These are phyloP conservation scores for Drosophila kuntzei DNA, from an alignment of 2,888 invertebrate genomes.

Conservation along the genomic window DNA sequence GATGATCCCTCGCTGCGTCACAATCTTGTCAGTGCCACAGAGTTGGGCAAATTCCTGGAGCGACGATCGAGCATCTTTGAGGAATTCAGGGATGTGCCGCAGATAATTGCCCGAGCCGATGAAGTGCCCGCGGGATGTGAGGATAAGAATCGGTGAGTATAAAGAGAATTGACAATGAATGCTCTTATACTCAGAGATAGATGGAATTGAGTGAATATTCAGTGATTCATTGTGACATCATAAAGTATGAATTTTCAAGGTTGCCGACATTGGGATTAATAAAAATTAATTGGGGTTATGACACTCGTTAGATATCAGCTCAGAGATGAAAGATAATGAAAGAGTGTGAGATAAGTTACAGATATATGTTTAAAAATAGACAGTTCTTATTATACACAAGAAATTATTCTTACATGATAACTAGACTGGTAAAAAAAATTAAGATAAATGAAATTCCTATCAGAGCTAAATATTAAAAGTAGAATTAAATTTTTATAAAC, in stretches of 20 bases:
- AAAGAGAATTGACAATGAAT: not conserved
- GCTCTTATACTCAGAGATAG: not conserved
- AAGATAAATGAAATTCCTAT: not conserved
- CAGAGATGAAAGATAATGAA: not conserved
- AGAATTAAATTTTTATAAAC: too few relatives aligned
- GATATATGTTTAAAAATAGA: not conserved
- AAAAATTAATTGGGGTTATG: slow-evolving; percentile 28
- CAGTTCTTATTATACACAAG: slow-evolving; percentile 33
- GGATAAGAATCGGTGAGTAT: slow-evolving; percentile 90
- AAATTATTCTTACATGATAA: not conserved
- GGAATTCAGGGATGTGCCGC: slow-evolving; percentile 93
- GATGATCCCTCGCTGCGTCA: slow-evolving; percentile 93
- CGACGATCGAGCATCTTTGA: slow-evolving; percentile 91
- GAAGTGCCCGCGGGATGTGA: slow-evolving; percentile 95
- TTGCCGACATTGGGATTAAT: slow-evolving; percentile 21
- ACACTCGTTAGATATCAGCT: slow-evolving; percentile 18
- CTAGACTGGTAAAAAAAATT: not conserved
- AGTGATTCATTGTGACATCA: slow-evolving; percentile 8
- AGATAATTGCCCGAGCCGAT: slow-evolving; percentile 91
- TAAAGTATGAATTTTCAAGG: slow-evolving; percentile 11
- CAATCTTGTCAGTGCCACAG: slow-evolving; percentile 91
- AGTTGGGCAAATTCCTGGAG: slow-evolving; percentile 90
- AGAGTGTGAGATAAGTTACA: slow-evolving; percentile 2
- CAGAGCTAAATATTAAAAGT: too few relatives aligned
- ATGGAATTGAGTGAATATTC: not conserved